A percentile compares a stretch with the other conserved stretches of the same genome.
Conservation (phyloP, 2,797 vertebrate genomes). For the Tauraco hartlaubi region DNA sequence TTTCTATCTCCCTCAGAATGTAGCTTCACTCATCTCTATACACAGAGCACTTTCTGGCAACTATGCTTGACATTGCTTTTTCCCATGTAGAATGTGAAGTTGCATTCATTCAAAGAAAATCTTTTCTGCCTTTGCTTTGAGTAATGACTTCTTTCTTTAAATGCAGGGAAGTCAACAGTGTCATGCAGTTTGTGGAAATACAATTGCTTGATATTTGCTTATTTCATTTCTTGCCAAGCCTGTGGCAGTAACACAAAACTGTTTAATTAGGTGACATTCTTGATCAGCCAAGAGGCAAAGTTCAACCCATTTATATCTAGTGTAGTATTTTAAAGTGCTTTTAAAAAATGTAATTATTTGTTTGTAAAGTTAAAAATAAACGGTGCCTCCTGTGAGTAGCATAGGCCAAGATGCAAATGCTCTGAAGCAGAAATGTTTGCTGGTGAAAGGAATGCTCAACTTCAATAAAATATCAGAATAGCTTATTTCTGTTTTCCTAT, state of each 20-base stretch:
- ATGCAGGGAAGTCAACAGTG: neutral
- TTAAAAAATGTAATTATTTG: slow-evolving; percentile 28
- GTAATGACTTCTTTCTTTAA: neutral
- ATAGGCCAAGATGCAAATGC: neutral
- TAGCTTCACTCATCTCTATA: neutral
- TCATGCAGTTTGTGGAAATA: slow-evolving; percentile 30
- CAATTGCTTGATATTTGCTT: slow-evolving; percentile 30
- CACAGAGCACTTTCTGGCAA: neutral
- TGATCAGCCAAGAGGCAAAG: slow-evolving; percentile 60
- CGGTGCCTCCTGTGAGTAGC: neutral
- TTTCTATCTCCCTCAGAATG: neutral
- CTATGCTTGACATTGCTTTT: neutral
- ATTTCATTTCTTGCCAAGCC: slow-evolving; percentile 46
- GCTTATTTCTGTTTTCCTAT: neutral
- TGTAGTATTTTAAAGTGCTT: slow-evolving; percentile 35
- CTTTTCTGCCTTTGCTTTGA: neutral
- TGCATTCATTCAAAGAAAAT: neutral
- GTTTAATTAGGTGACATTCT: slow-evolving; percentile 57
- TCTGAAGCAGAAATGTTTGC: neutral
- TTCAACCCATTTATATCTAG: slow-evolving; percentile 47
- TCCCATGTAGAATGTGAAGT: neutral
- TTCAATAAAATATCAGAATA: neutral
- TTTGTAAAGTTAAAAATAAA: slow-evolving; percentile 52
- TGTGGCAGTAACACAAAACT: slow-evolving; percentile 26
- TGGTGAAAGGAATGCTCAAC: neutral